phyloP scores from a whole-genome alignment of 2,888 invertebrate species.

The Cerceris rybyensis region DNA sequence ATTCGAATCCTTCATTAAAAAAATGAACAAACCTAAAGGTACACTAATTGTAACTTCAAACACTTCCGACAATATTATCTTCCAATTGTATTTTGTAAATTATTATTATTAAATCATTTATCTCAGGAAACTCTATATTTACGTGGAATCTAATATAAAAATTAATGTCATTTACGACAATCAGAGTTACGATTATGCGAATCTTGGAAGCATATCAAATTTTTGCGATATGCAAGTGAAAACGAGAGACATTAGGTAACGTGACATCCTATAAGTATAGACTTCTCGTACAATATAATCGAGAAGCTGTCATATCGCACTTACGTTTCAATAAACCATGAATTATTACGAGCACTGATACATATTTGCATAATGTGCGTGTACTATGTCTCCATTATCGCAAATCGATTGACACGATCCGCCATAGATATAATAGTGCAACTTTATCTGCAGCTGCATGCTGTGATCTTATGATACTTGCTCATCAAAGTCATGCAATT shows the following conservation, averaged over 20 bases:
- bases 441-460: conserved; percentile 22
- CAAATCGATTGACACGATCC: conserved; percentile 45
- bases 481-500: neutral
- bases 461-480: neutral
- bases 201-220: conserved; percentile 22
- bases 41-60: too few species aligned
- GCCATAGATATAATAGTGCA: neutral
- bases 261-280: conserved; percentile 39
- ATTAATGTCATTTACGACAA: conserved; percentile 29
- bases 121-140: neutral
- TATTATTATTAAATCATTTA: neutral
- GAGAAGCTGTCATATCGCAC: conserved; percentile 18
- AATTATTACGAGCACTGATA: conserved; percentile 48
- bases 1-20: too few species aligned
- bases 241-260: conserved; percentile 21
- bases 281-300: conserved; percentile 36
- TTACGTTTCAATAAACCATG: conserved; percentile 56
- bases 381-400: conserved; percentile 31
- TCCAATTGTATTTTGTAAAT: too few species aligned
- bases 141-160: neutral
- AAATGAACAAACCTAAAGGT: too few species aligned
- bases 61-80: too few species aligned
- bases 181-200: neutral
- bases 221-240: conserved; percentile 27
- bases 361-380: conserved; percentile 53